Base-by-base conservation (phyloP, 2,113 vertebrate genomes). In the Xenopus borealis region DNA sequence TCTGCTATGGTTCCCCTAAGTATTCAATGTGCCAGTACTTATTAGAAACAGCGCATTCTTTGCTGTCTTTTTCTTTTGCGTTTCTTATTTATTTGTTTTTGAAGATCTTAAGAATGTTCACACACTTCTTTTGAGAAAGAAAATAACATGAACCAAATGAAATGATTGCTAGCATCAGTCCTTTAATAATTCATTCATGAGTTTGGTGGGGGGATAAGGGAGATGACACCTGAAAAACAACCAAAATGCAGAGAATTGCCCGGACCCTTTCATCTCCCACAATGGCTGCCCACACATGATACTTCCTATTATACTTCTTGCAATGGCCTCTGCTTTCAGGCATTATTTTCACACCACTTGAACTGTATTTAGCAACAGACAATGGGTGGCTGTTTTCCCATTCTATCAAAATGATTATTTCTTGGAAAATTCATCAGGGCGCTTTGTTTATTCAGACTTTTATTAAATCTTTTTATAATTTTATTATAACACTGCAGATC, bases 361-460 rank as follows among this genome's bases (percentile, higher is more conserved):
- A 45, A 16, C 16, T 61, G 40, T 12, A 71, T 59, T 71, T 16
- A 55, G 40, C 12, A 19, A 62, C 10, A 11, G 13, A 71, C 69
- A 71, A 71, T 45, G 53, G 55, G n/a, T 45, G 53, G 16, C 30
- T 45, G n/a, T 71, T 71, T 71, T 53, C 57, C 53, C 45, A 62
- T 55, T 50, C 1, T 50, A 12, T 50, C 11, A 12, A 16, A 50
- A 50, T 3, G 1, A 0, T 6, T 40, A 7, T 40, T 40, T 40
- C 33, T 9, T 9, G 8, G 33, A 40, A 40, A 40, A 40, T 40
- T 6, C 33, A 40, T 40, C 33, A 40, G 33, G 33, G 33, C 33
- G 33, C 33, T 40, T 40, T 40, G 5, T 9, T 6, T 40, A 40
- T 6, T 6, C 33, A 40, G 33, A 40, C 8, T 40, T 6, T 40